Evolutionary conservation across 1,140 invertebrate species (phyloP).

Genomic region (Drosophila ercepeae): DNA sequence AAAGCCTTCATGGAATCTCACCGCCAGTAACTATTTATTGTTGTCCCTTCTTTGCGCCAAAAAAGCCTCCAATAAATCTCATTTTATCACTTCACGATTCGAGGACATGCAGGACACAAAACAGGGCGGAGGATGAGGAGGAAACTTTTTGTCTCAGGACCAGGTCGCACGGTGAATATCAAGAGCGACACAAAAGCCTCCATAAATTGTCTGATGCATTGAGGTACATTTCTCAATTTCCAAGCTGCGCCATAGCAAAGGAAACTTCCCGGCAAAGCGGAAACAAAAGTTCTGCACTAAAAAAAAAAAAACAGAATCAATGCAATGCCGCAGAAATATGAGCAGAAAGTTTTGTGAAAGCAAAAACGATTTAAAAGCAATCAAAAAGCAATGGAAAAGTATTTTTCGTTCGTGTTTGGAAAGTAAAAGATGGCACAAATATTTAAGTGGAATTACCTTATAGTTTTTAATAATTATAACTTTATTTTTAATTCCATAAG

Average conservation of each 20-base stretch:
- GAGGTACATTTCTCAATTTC: slow-evolving; percentile 55
- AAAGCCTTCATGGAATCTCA: slow-evolving; percentile 54
- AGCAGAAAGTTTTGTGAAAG: not conserved
- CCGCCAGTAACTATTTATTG: slow-evolving; percentile 60
- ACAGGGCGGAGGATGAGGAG: slow-evolving; percentile 1
- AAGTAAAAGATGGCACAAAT: not conserved
- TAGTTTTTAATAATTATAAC: not conserved
- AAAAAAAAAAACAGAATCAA: slow-evolving; percentile 12
- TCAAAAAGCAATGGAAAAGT: slow-evolving; percentile 19
- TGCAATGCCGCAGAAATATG: not conserved
- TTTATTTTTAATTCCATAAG: no score
- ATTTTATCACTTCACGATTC: slow-evolving; percentile 71
- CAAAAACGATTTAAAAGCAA: slow-evolving; percentile 21
- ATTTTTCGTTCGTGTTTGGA: not conserved
- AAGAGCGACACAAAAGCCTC: slow-evolving; percentile 43
- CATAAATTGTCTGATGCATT: slow-evolving; percentile 65
- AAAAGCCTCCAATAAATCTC: slow-evolving; percentile 69
- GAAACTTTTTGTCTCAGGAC: slow-evolving; percentile 51
- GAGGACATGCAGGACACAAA: slow-evolving; percentile 37
- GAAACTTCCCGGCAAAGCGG: slow-evolving; percentile 12
- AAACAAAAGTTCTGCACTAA: slow-evolving; percentile 36
- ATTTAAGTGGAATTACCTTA: not conserved
- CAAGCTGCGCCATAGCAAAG: slow-evolving; percentile 29
- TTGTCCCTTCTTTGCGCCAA: slow-evolving; percentile 26
- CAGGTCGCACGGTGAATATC: slow-evolving; percentile 27